These are phyloP conservation scores for Lycia hirtaria DNA, from an alignment of 2,888 invertebrate genomes.

Conservation along the genomic window DNA sequence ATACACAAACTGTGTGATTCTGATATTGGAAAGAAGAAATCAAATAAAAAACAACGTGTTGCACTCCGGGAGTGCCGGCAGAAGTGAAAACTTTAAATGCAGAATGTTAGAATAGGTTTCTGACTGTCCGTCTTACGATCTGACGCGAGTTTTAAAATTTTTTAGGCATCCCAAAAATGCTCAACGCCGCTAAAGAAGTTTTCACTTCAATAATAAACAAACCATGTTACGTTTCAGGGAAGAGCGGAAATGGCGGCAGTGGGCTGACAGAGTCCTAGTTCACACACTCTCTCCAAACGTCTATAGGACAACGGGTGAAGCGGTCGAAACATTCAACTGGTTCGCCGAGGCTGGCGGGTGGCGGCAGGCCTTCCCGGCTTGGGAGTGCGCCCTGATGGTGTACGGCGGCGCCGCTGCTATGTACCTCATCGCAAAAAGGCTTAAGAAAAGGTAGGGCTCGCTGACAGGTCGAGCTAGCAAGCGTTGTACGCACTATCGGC, in stretches of 20 bases:
- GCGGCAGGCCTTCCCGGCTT: slow-evolving; percentile 93
- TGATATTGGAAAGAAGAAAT: too few species aligned
- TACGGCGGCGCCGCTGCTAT: slow-evolving; percentile 97
- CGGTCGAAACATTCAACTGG: slow-evolving; percentile 96
- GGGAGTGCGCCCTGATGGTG: slow-evolving; percentile 94
- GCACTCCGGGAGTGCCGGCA: too few species aligned
- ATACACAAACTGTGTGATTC: too few species aligned
- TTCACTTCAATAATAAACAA: too few species aligned
- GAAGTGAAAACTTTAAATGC: too few species aligned
- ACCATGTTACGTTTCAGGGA: slow-evolving; percentile 88
- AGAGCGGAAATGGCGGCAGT: slow-evolving; percentile 97
- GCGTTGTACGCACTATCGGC: too few species aligned
- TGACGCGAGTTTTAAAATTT: too few species aligned
- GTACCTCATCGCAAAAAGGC: slow-evolving; percentile 95
- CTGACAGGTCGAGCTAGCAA: neutral
- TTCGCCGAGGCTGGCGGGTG: slow-evolving; percentile 97
- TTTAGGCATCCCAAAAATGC: too few species aligned
- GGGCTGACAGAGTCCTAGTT: slow-evolving; percentile 96
- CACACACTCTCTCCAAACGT: slow-evolving; percentile 98
- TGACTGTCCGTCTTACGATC: too few species aligned
- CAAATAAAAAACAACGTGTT: too few species aligned
- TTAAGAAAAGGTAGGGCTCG: slow-evolving; percentile 89
- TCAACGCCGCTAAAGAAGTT: too few species aligned
- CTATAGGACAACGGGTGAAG: slow-evolving; percentile 93
- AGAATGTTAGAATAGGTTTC: too few species aligned